These are phyloP conservation scores for Xiphophorus hellerii DNA, from an alignment of 2,113 vertebrate genomes.

Conservation along the genomic window DNA sequence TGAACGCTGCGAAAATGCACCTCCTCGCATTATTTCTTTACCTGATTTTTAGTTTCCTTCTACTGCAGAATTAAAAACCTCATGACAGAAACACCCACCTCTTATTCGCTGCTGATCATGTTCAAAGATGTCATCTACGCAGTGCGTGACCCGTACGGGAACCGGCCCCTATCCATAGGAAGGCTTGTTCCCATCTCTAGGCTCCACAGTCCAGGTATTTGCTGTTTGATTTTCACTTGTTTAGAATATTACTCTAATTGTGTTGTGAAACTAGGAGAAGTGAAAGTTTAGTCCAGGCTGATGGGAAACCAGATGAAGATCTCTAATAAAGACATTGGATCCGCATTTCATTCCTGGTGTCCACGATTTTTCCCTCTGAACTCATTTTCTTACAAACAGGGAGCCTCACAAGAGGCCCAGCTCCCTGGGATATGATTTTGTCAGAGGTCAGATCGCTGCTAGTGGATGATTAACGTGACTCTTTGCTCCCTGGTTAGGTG, in stretches of 20 bases:
- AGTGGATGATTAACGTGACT: constrained; percentile 23
- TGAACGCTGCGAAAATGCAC: background rate
- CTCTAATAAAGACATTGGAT: background rate
- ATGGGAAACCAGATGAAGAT: background rate
- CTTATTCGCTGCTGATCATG: constrained; percentile 95
- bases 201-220: constrained; percentile 79
- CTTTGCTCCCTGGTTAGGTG: constrained; percentile 56
- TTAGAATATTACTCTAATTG: background rate
- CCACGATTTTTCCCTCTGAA: background rate
- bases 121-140: constrained; percentile 95
- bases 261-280: background rate
- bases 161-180: constrained; percentile 94
- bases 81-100: constrained; percentile 94
- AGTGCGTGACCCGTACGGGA: constrained; percentile 95
- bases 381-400: background rate
- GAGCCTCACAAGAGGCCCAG: background rate
- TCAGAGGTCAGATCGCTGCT: constrained; percentile 24
- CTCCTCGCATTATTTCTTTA: background rate
- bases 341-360: background rate
- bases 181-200: constrained; percentile 90
- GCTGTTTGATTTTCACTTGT: background rate
- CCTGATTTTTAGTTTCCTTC: background rate
- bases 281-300: background rate
- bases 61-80: constrained; percentile 92
- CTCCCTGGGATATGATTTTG: background rate